Percentiles rank a stretch among this genome's conserved stretches.
Conservation (phyloP, 64 coral and sea anemone species). For the Montipora sp. region DNA sequence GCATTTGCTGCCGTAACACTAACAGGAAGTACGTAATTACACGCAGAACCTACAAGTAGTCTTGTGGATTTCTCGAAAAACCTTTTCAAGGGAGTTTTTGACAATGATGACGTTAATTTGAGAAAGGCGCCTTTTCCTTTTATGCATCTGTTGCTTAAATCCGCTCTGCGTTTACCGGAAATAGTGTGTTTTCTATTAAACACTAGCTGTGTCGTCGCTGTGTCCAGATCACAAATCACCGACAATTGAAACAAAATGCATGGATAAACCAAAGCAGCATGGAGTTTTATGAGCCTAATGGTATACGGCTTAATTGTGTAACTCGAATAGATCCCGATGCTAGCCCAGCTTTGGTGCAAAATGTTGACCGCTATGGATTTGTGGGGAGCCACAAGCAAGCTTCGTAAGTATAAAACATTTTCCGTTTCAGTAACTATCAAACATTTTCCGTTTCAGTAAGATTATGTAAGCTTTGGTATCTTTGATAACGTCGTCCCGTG, state of each 20-base stretch:
- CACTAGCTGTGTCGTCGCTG: too few relatives aligned
- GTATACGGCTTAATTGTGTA: conserved; percentile 74
- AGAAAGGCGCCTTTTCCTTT: not conserved
- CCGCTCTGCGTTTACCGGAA: not conserved
- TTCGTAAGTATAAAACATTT: conserved; percentile 76
- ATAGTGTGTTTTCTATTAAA: too few relatives aligned
- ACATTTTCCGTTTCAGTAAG: too few relatives aligned
- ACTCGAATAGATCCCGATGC: conserved; percentile 83
- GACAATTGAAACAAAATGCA: not conserved
- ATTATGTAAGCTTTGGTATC: too few relatives aligned
- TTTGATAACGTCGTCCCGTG: too few relatives aligned
- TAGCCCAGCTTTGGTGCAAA: not conserved
- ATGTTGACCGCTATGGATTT: conserved; percentile 81
- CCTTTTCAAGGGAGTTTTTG: not conserved
- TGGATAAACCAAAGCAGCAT: conserved; percentile 36
- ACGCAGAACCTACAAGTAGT: not conserved
- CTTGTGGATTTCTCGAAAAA: not conserved
- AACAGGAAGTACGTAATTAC: too few relatives aligned
- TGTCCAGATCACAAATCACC: not conserved
- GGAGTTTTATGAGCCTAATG: conserved; percentile 88
- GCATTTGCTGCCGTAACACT: too few relatives aligned
- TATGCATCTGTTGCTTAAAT: not conserved
- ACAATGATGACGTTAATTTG: not conserved
- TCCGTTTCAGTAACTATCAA: not conserved
- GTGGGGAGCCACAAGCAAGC: conserved; percentile 93